These are phyloP conservation scores for Aix galericulata DNA, from an alignment of 2,113 vertebrate genomes.

Conservation along the genomic window DNA sequence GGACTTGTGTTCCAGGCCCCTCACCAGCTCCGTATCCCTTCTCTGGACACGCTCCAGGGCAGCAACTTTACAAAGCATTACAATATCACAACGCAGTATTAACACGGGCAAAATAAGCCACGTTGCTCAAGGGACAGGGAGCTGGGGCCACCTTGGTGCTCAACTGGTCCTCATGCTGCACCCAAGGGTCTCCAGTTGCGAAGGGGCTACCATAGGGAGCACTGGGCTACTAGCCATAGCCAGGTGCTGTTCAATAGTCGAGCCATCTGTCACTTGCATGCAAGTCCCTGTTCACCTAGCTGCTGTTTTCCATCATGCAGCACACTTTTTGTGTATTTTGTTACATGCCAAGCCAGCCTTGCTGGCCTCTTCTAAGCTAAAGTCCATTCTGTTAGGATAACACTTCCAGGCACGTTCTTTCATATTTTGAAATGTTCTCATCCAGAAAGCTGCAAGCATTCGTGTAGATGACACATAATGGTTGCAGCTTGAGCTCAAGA, in stretches of 20 bases:
- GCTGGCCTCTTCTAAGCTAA: fast-evolving
- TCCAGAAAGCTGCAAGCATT: not conserved
- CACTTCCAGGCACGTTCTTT: not conserved
- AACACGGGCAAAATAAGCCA: not conserved
- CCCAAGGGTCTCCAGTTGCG: no score
- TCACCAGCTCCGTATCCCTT: no score
- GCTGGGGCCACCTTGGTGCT: no score
- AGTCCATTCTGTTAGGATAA: not conserved
- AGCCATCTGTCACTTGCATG: not conserved
- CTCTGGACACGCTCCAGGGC: no score
- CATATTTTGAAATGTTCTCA: not conserved
- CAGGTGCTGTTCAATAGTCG: not conserved
- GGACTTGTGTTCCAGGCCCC: no score
- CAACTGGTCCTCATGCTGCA: no score
- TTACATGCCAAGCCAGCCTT: not conserved
- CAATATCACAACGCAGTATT: not conserved
- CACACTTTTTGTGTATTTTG: not conserved
- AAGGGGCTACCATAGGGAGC: not conserved
- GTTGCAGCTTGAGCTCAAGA: not conserved
- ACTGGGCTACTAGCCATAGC: not conserved
- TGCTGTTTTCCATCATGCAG: not conserved
- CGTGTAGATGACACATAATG: not conserved
- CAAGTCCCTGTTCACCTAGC: not conserved
- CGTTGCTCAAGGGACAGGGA: fast-evolving
- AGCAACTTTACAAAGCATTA: not conserved